phyloP scores from a whole-genome alignment of 2,888 invertebrate genomes.

The Trissonchulus latispiculum region DNA sequence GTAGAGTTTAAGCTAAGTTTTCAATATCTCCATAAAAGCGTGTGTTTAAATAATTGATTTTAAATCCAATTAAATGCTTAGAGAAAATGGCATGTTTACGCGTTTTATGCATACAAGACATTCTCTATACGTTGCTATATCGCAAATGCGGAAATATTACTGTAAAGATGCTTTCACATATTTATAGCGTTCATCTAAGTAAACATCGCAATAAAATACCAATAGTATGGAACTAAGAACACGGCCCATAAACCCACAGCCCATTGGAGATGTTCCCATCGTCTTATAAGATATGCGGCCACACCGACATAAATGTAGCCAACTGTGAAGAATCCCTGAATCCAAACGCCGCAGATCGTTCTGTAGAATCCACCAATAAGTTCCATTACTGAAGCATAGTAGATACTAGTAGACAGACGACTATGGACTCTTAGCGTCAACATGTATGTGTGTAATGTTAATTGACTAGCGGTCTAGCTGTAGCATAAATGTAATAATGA shows the following conservation, averaged over 20 bases:
- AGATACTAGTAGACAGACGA: background rate
- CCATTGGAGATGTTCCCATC: conserved; percentile 19
- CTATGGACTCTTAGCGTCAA: background rate
- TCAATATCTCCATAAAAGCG: too few species aligned
- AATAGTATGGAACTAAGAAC: conserved; percentile 18
- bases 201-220: background rate
- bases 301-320: conserved; percentile 20
- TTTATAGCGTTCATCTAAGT: too few species aligned
- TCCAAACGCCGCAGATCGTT: conserved; percentile 20
- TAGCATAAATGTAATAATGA: background rate
- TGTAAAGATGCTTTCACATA: too few species aligned
- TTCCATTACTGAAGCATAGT: conserved; percentile 24
- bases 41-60: too few species aligned
- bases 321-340: conserved; percentile 19
- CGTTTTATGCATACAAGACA: too few species aligned
- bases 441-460: background rate
- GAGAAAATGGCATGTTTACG: too few species aligned
- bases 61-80: too few species aligned
- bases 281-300: conserved; percentile 20
- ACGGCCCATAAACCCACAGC: conserved; percentile 1
- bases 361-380: conserved; percentile 14
- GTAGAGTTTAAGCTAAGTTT: too few species aligned
- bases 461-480: background rate
- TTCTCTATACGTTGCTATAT: too few species aligned
- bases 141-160: too few species aligned